Evolutionary conservation across 2,113 vertebrate genomes (phyloP).

Genomic region (Ceuthmochares aereus): DNA sequence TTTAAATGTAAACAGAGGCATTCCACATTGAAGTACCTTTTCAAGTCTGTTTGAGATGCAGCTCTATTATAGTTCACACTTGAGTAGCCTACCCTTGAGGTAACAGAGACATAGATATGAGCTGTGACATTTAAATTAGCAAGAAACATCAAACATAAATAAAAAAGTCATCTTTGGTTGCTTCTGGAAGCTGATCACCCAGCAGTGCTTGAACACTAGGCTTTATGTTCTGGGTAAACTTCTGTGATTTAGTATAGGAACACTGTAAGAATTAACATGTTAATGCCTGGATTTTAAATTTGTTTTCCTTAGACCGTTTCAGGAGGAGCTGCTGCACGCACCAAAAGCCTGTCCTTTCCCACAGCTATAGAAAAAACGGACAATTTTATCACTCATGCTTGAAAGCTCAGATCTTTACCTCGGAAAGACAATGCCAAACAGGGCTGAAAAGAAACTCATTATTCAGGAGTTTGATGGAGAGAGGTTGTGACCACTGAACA

Average conservation of each 20-base stretch:
- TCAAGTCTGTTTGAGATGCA: constrained; percentile 29
- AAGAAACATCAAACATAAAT: constrained; percentile 61
- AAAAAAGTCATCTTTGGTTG: constrained; percentile 14
- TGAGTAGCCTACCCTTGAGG: constrained; percentile 63
- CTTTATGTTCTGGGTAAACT: neutral
- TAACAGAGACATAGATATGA: constrained; percentile 53
- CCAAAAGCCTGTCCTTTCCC: neutral
- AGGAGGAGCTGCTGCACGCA: neutral
- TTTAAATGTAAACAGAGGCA: constrained; percentile 60
- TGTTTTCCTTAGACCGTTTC: neutral
- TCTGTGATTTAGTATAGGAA: neutral
- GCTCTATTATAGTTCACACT: constrained; percentile 53
- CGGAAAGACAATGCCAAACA: neutral
- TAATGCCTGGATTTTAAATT: neutral
- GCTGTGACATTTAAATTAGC: constrained; percentile 61
- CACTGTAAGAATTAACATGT: neutral
- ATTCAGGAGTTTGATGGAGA: neutral
- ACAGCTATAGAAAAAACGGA: neutral
- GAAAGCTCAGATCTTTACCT: neutral
- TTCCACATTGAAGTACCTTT: neutral
- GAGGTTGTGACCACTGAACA: neutral
- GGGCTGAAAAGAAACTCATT: neutral
- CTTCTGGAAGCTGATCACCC: constrained; percentile 44
- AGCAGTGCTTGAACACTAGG: neutral
- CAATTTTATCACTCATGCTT: neutral